Evolutionary conservation across 2,888 invertebrate genomes (phyloP).

Genomic region (Zele albiditarsus): DNA sequence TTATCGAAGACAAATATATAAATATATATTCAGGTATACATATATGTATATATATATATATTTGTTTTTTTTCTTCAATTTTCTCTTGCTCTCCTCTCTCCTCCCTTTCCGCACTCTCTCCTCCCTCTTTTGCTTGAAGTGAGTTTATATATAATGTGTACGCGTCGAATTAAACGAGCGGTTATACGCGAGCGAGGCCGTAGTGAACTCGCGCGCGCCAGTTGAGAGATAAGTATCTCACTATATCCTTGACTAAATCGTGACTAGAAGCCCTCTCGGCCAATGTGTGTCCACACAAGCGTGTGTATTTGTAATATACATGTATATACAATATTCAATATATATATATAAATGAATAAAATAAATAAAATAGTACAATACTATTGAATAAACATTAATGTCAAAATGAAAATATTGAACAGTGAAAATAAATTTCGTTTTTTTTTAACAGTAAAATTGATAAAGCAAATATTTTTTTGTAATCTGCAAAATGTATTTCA

Average conservation of each 20-base stretch:
- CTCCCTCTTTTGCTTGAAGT: not conserved
- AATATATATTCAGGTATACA: not conserved
- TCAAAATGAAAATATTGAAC: not conserved
- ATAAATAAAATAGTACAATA: not conserved
- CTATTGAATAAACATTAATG: not conserved
- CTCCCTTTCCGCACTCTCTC: not conserved
- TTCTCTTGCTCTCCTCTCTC: not conserved
- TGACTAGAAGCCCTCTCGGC: conserved; percentile 66
- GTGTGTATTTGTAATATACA: conserved; percentile 48
- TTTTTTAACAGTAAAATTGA: not conserved
- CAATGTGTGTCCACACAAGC: conserved; percentile 33
- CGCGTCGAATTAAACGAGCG: conserved; percentile 48
- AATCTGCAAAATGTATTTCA: not conserved
- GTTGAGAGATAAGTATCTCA: conserved; percentile 43
- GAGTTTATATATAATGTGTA: conserved; percentile 14
- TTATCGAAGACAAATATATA: not conserved
- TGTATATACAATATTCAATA: not conserved
- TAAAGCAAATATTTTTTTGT: not conserved
- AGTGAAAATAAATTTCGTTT: not conserved
- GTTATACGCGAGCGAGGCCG: conserved; percentile 28
- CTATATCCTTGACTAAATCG: conserved; percentile 71
- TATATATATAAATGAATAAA: not conserved
- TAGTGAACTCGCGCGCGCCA: not conserved
- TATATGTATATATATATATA: not conserved
- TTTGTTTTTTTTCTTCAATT: not conserved